Conservation (phyloP, 35 echinoderm and acorn worm species). For the Lytechinus variegatus region DNA sequence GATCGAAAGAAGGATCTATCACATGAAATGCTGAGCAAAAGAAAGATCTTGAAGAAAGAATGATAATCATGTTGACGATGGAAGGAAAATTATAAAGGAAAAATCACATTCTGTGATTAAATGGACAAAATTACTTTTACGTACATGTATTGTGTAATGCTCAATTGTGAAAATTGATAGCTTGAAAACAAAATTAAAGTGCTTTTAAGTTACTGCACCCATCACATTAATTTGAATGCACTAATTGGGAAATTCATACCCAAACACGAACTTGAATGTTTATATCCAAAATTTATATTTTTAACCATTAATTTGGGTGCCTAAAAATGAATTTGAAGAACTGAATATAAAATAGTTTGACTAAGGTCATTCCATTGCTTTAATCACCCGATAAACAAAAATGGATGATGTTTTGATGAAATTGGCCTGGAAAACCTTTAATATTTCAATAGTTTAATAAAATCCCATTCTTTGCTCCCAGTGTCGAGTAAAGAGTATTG, state of each 20-base stretch:
- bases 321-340: not conserved
- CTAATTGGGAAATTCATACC: not conserved
- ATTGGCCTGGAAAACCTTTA: conserved; percentile 1
- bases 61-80: not conserved
- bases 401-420: not conserved
- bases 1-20: not conserved
- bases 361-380: not conserved
- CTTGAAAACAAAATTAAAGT: conserved; percentile 24
- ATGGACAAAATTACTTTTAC: not conserved
- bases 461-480: too few relatives aligned
- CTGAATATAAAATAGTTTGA: conserved; percentile 24
- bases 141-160: not conserved
- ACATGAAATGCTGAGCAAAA: not conserved
- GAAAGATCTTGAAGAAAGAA: not conserved
- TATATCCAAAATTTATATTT: not conserved
- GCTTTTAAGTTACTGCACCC: not conserved
- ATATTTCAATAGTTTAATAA: too few relatives aligned
- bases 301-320: not conserved
- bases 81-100: not conserved
- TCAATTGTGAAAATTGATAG: conserved; percentile 3
- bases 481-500: too few relatives aligned
- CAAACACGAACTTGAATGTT: not conserved
- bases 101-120: conserved; percentile 14
- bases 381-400: not conserved
- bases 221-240: conserved; percentile 14